A percentile compares a stretch with the other conserved stretches of the same genome.
These are phyloP conservation scores for Proterorhinus semilunaris DNA, from an alignment of 2,113 vertebrate species.

Conservation along the genomic window DNA sequence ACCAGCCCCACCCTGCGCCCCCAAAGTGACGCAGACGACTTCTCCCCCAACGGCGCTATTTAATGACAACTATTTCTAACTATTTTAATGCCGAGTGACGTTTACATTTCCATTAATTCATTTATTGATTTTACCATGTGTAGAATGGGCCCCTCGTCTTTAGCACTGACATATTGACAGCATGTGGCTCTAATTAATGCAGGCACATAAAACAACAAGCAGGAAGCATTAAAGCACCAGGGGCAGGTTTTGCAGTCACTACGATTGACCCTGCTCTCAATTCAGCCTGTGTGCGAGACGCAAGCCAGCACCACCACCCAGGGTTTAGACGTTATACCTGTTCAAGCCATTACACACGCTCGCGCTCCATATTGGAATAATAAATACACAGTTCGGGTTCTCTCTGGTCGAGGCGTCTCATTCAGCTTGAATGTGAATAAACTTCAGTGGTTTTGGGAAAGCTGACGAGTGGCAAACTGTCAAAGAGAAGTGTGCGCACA, in stretches of 20 bases:
- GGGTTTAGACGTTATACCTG: constrained; percentile 42
- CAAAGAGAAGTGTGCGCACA: constrained; percentile 10
- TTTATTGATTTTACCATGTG: constrained; percentile 49
- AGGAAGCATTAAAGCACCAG: constrained; percentile 70
- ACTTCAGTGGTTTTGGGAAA: constrained; percentile 50
- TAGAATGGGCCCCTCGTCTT: constrained; percentile 43
- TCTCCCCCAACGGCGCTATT: constrained; percentile 9
- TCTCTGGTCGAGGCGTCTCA: constrained; percentile 42
- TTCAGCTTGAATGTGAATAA: constrained; percentile 58
- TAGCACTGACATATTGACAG: constrained; percentile 55
- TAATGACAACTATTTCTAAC: not conserved
- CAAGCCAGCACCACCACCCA: constrained; percentile 17
- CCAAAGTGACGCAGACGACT: constrained; percentile 18
- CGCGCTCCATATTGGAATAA: constrained; percentile 55
- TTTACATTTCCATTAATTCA: constrained; percentile 45
- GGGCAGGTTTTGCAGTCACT: constrained; percentile 44
- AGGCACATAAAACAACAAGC: constrained; percentile 73
- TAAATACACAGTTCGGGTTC: constrained; percentile 53
- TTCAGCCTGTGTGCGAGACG: constrained; percentile 40
- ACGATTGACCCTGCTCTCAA: constrained; percentile 51
- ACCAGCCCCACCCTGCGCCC: constrained; percentile 52
- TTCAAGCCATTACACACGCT: constrained; percentile 56
- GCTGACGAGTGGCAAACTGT: constrained; percentile 40
- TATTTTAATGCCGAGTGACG: constrained; percentile 15
- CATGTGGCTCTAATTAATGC: constrained; percentile 71